phyloP scores from a whole-genome alignment of 2,888 invertebrate species.

The Cephus rjabovi region DNA sequence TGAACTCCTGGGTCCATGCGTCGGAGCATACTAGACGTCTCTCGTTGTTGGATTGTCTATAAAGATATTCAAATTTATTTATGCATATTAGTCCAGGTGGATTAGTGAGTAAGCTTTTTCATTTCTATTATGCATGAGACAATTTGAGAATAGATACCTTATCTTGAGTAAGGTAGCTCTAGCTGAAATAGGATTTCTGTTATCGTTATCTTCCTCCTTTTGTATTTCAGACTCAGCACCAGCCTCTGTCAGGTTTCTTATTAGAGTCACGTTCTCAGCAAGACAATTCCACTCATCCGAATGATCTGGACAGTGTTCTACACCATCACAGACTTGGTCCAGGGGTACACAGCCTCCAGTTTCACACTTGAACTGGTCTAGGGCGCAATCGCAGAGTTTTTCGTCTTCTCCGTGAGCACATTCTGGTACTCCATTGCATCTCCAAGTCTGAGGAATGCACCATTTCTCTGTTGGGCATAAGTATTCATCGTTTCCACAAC shows the following conservation, averaged over 20 bases:
- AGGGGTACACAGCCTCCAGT: conserved; percentile 72
- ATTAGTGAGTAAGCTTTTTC: not conserved
- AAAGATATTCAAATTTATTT: conserved; percentile 10
- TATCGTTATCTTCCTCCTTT: conserved; percentile 6
- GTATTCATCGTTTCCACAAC: conserved; percentile 70
- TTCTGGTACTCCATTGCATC: conserved; percentile 72
- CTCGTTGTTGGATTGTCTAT: conserved; percentile 50
- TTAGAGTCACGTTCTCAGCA: conserved; percentile 33
- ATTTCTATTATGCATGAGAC: conserved; percentile 1
- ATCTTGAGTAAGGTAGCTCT: conserved; percentile 42
- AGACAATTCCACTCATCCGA: conserved; percentile 75
- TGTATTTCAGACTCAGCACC: not conserved
- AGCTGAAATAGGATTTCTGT: conserved; percentile 16
- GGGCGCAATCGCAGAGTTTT: conserved; percentile 70
- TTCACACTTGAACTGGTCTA: conserved; percentile 71
- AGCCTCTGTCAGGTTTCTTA: conserved; percentile 29
- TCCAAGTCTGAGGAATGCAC: conserved; percentile 72
- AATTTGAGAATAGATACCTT: conserved; percentile 31
- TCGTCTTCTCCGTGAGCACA: conserved; percentile 73
- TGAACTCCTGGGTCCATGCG: conserved; percentile 69
- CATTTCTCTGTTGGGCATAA: conserved; percentile 71
- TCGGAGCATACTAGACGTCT: conserved; percentile 70
- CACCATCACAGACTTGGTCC: conserved; percentile 71
- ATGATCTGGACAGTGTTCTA: conserved; percentile 72
- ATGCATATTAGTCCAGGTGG: not conserved